Conservation (phyloP, 2,888 invertebrate genomes). For the Catocala fraxini region DNA sequence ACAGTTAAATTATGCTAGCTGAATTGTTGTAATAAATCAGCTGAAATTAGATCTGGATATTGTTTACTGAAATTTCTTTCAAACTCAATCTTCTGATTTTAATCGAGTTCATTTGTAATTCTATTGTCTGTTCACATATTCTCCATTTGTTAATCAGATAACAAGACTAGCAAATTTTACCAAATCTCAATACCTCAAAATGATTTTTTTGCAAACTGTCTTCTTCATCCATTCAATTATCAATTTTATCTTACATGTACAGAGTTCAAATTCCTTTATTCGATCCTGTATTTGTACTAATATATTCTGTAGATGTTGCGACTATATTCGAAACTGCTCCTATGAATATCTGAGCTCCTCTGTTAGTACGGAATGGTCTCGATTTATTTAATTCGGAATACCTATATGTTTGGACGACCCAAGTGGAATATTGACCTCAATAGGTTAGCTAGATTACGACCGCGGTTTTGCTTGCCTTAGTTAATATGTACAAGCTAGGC, state of each 20-base stretch:
- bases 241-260: slow-evolving; percentile 9
- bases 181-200: slow-evolving; percentile 32
- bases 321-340: slow-evolving; percentile 53
- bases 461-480: slow-evolving; percentile 1
- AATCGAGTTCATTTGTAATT: background rate
- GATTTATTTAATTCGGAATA: slow-evolving; percentile 51
- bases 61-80: background rate
- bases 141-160: slow-evolving; percentile 27
- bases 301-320: slow-evolving; percentile 55
- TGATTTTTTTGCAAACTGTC: slow-evolving; percentile 34
- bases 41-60: background rate
- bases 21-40: background rate
- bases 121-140: slow-evolving; percentile 8
- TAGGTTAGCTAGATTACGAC: slow-evolving; percentile 7
- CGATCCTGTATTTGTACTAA: slow-evolving; percentile 28
- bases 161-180: slow-evolving; percentile 33
- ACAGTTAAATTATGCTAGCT: too few species aligned
- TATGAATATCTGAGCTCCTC: slow-evolving; percentile 57
- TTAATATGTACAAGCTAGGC: background rate
- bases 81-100: background rate
- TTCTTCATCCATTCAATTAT: slow-evolving; percentile 3
- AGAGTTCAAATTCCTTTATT: slow-evolving; percentile 26
- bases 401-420: slow-evolving; percentile 37
- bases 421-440: slow-evolving; percentile 33
- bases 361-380: slow-evolving; percentile 42